Evolutionary conservation across 2,888 invertebrate genomes (phyloP), one percentile per base, ranked within the genome.

Genomic region (Patella depressa): DNA sequence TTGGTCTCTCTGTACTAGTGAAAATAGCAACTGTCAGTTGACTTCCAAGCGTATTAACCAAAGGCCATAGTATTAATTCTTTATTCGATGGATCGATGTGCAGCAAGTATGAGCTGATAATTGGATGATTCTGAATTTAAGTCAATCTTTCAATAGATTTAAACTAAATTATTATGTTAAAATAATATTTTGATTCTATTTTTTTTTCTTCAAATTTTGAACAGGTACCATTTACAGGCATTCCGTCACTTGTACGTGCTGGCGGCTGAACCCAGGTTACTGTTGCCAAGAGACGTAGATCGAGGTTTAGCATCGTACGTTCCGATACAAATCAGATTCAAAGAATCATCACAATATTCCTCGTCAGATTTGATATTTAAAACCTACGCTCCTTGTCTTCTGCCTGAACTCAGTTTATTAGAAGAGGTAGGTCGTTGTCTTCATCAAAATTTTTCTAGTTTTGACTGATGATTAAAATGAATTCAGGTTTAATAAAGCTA

Each of bases 231-330:
- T 91, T 93, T 99, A 77, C 99, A 99, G 94, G 98, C 99, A 0
- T 95, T 99, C 88, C 94, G 99, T 1, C 99, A 99, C 92, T 93
- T 99, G 34, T 99, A 99, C 91, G 98, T 98, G 0, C 91, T 99
- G 82, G 98, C 99, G 0, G 95, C 96, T 0, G 97, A 99, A 89
- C 96, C 97, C 0, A 93, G 99, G 15, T 93, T 99, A 15, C 93
- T 99, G 75, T 93, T 98, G 76, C 97, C 98, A 0, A 94, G 95
- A 53, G 97, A 98, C 89, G 94, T 97, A 15, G 94, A 94, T 88
- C 95, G 95, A 1, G 95, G 95, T 45, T 94, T 95, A 84, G 93
- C 95, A 59, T 97, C 97, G 88, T 96, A 97, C 85, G 96, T 96
- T 0, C 95, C 96, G 80, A 93, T 98, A 80, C 94, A 93, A 89